Evolutionary conservation across 2,888 invertebrate species (phyloP), one percentile per base, ranked within the genome.

Genomic region (Drosophila trichaetosa): DNA sequence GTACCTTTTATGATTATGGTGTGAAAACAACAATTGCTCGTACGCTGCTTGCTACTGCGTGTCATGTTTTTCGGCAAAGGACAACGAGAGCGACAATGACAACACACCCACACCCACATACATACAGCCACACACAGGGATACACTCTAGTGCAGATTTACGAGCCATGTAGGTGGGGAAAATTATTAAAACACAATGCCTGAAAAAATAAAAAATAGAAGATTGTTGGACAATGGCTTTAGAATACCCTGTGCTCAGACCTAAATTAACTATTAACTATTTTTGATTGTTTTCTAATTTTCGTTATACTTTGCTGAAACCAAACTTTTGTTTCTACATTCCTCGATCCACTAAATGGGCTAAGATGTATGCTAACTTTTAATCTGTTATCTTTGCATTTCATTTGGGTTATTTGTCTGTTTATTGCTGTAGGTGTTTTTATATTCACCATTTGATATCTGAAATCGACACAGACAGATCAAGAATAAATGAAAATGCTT

Each of bases 1-100:
- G 83, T 90, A 90, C 80, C 84, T 89, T 82, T 90, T 91, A 85
- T 87, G 90, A 86, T 90, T 90, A 87, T 84, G 89, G 89, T 83
- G 82, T 82, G 90, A 89, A 89, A 87, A 90, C 83, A 87, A 87
- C 89, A 90, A 89, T 87, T 89, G 87, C 69, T 75, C 61, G 59
- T 72, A 58, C 63, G 65, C 48, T 34, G 67, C 21, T 10, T 31
- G 71, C 36, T 18, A 13, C 29, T 56, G 53, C 59, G 59, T 69
- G 48, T 56, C 60, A 27, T 64, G 57, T 69, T 76, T 56, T 54
- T 54, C 33, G 61, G 65, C 62, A 66, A 52, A 67, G 65, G 48
- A 69, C 69, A 70, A 53, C 64, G 34, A 27, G 21, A 36, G 46
- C 63, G 16, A 68, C 69, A 73, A 64, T 51, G 53, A 59, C 48